Evolutionary conservation across 2,113 vertebrate genomes (phyloP).

Genomic region (Cheilinus undulatus): DNA sequence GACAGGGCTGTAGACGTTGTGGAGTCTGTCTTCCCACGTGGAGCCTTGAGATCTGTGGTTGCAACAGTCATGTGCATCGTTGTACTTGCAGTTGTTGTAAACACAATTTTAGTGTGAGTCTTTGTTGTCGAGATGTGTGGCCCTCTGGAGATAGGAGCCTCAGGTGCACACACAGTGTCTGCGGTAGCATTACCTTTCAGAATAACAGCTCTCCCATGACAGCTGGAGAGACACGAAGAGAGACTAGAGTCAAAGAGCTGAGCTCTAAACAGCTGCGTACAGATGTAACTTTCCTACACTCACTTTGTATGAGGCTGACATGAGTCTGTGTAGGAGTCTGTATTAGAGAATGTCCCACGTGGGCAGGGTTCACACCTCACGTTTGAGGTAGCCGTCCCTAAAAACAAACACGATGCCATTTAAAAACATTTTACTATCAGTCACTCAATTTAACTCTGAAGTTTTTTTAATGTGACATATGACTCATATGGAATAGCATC

Average conservation of each 20-base stretch:
- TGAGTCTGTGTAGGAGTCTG: background rate
- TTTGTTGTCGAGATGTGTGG: background rate
- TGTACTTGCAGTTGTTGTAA: background rate
- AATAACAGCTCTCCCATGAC: constrained; percentile 41
- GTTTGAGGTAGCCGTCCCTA: constrained; percentile 59
- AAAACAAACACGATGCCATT: constrained; percentile 21
- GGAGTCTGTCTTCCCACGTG: background rate
- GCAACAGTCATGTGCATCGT: background rate
- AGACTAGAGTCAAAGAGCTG: constrained; percentile 25
- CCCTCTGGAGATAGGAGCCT: fast-evolving
- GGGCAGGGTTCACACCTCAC: constrained; percentile 64
- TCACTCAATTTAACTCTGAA: background rate
- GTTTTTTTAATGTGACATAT: no score
- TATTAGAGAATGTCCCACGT: constrained; percentile 70
- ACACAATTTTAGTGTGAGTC: fast-evolving
- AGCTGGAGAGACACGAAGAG: constrained; percentile 61
- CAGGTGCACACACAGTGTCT: constrained; percentile 60
- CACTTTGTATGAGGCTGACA: constrained; percentile 76
- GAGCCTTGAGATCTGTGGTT: background rate
- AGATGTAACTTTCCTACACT: constrained; percentile 31
- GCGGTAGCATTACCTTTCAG: constrained; percentile 39
- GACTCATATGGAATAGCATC: no score
- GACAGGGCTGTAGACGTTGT: background rate
- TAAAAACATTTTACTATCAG: background rate
- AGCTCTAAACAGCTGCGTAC: background rate